Evolutionary conservation across 2,113 vertebrate genomes (phyloP), one percentile per base, ranked within the genome.

Genomic region (Toxotes chatareus): DNA sequence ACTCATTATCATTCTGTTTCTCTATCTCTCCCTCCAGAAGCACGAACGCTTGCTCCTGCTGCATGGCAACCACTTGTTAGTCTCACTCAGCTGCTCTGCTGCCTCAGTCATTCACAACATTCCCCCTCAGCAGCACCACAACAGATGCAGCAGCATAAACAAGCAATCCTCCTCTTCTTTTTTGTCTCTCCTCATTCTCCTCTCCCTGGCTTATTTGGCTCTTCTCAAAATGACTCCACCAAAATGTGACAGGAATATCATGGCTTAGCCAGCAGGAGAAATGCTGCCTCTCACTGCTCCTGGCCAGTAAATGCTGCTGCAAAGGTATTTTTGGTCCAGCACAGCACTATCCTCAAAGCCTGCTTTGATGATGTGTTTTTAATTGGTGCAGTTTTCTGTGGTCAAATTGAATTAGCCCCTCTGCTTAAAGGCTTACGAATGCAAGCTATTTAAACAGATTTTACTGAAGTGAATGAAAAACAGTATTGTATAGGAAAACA

Each of bases 21-120:
- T 93, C 92, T 87, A 77, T 91, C 90, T 90, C 90, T 84, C 81
- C 79, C 84, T 91, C 87, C 79, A 86, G 91, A 84, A 86, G 89
- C 88, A 86, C 60, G 89, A 90, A 82, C 87, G 78, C 93, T 89
- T 79, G 84, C 91, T 91, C 74, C 88, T 91, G 90, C 91, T 92
- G 91, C 91, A 92, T 94, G 87, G 91, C 91, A 94, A 94, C 94
- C 93, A 94, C 92, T 94, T 94, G 94, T 94, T 94, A 94, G 91
- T 93, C 89, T 89, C 88, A 88, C 88, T 89, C 90, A 90, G 90
- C 87, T 92, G 83, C 88, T 88, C 85, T 85, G 88, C 87, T 80
- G 88, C 75, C 77, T 91, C 89, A 76, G 72, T 91, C 91, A 91
- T 88, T 93, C 85, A 93, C 71, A 90, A 86, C 88, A 84, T 72